These are phyloP conservation scores for Ramphastos sulfuratus DNA, from an alignment of 2,113 vertebrate species.

Conservation along the genomic window DNA sequence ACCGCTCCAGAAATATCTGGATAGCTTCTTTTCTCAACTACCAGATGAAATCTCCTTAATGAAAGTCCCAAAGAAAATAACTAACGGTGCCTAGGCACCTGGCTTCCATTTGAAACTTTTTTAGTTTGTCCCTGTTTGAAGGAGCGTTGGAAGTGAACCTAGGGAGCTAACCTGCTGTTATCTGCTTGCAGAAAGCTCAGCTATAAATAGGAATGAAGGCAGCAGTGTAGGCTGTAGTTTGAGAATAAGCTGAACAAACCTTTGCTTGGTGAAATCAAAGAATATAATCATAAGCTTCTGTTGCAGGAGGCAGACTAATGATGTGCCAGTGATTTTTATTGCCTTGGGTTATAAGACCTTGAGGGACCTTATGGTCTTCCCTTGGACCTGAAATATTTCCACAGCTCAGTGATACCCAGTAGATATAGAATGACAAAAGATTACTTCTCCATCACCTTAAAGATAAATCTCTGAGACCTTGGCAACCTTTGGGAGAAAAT, in stretches of 20 bases:
- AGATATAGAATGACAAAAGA: conserved; percentile 53
- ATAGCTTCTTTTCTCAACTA: not conserved
- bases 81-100: not conserved
- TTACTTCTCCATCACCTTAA: conserved; percentile 63
- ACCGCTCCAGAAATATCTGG: not conserved
- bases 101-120: not conserved
- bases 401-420: not conserved
- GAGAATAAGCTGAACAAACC: not conserved
- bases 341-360: conserved; percentile 42
- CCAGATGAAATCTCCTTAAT: not conserved
- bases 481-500: conserved; percentile 67
- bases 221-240: not conserved
- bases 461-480: conserved; percentile 70
- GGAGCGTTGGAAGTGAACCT: not conserved
- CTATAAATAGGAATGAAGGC: not conserved
- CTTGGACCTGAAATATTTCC: conserved; percentile 49
- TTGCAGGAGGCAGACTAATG: conserved; percentile 35
- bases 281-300: conserved; percentile 31
- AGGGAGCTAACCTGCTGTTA: not conserved
- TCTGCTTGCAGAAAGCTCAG: not conserved
- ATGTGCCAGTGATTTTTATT: conserved; percentile 61
- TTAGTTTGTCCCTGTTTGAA: not conserved
- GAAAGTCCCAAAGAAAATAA: not conserved
- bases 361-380: conserved; percentile 42
- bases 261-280: conserved; percentile 34